Percentiles rank a stretch among this genome's conserved stretches.
phyloP scores from a whole-genome alignment of 2,113 vertebrate species.

The Gavialis gangeticus region DNA sequence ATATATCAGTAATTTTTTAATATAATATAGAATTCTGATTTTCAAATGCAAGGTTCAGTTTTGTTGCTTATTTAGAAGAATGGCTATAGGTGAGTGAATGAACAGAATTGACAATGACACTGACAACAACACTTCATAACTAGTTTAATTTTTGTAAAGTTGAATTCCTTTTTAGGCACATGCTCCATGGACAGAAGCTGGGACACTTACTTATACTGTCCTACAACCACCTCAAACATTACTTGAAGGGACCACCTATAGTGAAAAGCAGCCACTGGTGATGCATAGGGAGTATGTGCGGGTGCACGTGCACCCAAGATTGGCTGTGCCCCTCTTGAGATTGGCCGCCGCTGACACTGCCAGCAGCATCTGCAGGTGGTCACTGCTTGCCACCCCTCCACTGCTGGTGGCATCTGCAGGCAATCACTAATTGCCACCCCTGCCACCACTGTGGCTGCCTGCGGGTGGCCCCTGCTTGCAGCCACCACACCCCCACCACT shows the following conservation, averaged over 20 bases:
- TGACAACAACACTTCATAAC: constrained; percentile 6
- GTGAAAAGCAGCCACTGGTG: not conserved
- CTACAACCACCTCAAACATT: not conserved
- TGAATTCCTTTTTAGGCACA: constrained; percentile 7
- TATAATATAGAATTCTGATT: not conserved
- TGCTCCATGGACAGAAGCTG: not conserved
- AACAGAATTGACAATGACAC: constrained; percentile 24
- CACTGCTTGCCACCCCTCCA: too few relatives aligned
- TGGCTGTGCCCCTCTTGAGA: too few relatives aligned
- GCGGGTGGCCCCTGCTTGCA: too few relatives aligned
- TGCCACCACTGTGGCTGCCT: too few relatives aligned
- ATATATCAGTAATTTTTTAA: too few relatives aligned
- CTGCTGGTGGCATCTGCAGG: too few relatives aligned
- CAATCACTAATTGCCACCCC: too few relatives aligned
- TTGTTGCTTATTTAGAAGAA: constrained; percentile 20
- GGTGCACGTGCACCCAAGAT: too few relatives aligned
- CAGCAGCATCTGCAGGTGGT: too few relatives aligned
- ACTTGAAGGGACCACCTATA: not conserved
- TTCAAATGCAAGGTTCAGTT: not conserved
- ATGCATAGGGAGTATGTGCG: too few relatives aligned
- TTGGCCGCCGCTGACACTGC: too few relatives aligned
- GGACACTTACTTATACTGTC: not conserved
- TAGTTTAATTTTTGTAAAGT: constrained; percentile 27
- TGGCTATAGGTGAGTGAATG: constrained; percentile 6
- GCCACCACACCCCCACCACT: too few relatives aligned